Percentiles rank a stretch among this genome's conserved stretches.
Conservation (phyloP, 2,888 invertebrate genomes). For the Cephonodes hylas region DNA sequence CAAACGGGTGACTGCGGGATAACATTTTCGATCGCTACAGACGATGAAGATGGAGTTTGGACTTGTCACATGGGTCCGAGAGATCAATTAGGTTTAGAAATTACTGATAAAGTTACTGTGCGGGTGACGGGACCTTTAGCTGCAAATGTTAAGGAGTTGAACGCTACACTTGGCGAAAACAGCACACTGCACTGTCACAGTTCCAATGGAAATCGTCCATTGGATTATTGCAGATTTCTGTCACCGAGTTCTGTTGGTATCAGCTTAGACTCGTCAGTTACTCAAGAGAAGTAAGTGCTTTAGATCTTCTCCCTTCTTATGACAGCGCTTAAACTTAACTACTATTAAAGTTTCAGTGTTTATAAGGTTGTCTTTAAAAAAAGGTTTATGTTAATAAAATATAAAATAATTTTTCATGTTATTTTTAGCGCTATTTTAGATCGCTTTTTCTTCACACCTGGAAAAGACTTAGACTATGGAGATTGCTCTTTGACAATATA, state of each 20-base stretch:
- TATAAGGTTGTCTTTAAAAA: too few species aligned
- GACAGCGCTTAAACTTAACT: too few species aligned
- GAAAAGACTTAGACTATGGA: slow-evolving; percentile 54
- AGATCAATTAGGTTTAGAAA: slow-evolving; percentile 55
- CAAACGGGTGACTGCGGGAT: slow-evolving; percentile 71
- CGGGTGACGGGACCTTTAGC: slow-evolving; percentile 70
- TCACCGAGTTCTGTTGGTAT: slow-evolving; percentile 62
- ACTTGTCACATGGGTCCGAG: slow-evolving; percentile 73
- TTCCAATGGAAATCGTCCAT: slow-evolving; percentile 57
- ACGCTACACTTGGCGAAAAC: slow-evolving; percentile 34
- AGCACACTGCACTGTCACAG: slow-evolving; percentile 66
- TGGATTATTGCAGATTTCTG: slow-evolving; percentile 75
- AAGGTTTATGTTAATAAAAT: too few species aligned
- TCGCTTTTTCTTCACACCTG: slow-evolving; percentile 68
- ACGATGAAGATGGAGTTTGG: slow-evolving; percentile 65
- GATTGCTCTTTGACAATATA: slow-evolving; percentile 72
- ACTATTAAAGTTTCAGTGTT: too few species aligned
- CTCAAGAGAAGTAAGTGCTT: slow-evolving; percentile 57
- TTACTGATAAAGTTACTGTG: slow-evolving; percentile 52
- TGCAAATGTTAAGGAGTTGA: slow-evolving; percentile 47
- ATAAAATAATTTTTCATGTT: too few species aligned
- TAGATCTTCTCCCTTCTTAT: too few species aligned
- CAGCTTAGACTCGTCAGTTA: slow-evolving; percentile 60
- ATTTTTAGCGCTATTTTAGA: slow-evolving; percentile 58
- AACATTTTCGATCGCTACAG: slow-evolving; percentile 51